phyloP scores from a whole-genome alignment of 35 echinoderm and acorn worm genomes.

The Nesometra sesokonis region DNA sequence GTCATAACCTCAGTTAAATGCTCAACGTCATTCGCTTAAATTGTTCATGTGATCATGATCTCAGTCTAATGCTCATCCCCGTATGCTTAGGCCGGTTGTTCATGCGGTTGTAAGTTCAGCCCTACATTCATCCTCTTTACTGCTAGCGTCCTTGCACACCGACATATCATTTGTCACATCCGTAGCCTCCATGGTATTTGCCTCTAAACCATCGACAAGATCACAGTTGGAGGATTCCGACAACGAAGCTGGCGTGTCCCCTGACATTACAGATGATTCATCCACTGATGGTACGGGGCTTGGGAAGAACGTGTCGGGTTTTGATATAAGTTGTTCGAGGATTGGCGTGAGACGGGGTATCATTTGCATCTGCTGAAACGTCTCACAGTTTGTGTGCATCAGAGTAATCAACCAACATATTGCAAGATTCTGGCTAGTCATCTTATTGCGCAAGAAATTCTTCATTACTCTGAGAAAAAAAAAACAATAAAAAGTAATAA shows the following conservation, averaged over 20 bases:
- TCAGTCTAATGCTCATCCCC: no score
- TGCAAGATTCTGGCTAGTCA: not conserved
- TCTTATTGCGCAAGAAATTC: not conserved
- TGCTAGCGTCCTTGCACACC: not conserved
- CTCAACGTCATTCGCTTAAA: no score
- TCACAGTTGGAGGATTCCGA: not conserved
- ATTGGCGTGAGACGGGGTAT: not conserved
- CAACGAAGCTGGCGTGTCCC: not conserved
- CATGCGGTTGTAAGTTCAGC: not conserved
- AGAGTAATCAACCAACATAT: conserved; percentile 3
- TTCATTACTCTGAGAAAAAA: not conserved
- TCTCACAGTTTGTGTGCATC: not conserved
- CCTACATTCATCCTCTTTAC: not conserved
- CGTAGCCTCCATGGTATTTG: not conserved
- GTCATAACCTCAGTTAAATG: no score
- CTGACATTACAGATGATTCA: no score
- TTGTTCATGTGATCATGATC: no score
- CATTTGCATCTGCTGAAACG: not conserved
- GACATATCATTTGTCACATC: not conserved
- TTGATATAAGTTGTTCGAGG: not conserved
- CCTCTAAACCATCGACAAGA: not conserved
- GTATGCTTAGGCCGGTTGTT: no score
- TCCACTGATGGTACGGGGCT: not conserved
- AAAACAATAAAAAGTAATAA: not conserved
- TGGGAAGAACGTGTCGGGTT: not conserved